A percentile compares a stretch with the other conserved stretches of the same genome.
Evolutionary conservation across 2,888 invertebrate genomes (phyloP).

Genomic region (Trichacis sp.): DNA sequence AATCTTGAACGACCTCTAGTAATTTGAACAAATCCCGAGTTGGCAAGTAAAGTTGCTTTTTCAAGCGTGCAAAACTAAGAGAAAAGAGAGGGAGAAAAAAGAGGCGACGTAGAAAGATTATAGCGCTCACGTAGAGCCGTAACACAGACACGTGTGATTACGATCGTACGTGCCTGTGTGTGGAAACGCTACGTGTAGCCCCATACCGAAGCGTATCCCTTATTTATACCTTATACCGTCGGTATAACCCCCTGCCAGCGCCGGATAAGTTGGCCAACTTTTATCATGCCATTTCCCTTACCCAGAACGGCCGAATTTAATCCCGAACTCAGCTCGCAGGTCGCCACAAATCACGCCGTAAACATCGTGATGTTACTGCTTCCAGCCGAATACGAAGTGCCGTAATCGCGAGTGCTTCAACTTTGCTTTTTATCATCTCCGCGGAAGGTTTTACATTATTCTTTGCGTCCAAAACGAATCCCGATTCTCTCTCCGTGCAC

Average conservation of each 20-base stretch:
- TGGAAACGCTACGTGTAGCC: neutral
- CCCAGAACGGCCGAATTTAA: conserved; percentile 65
- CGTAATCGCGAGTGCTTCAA: conserved; percentile 35
- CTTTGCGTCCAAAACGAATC: neutral
- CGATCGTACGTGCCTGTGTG: neutral
- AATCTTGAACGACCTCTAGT: no score
- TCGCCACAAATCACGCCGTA: conserved; percentile 66
- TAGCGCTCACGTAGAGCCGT: neutral
- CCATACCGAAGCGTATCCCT: conserved; percentile 14
- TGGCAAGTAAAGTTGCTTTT: no score
- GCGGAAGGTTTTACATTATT: neutral
- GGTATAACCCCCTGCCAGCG: conserved; percentile 29
- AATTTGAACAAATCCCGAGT: no score
- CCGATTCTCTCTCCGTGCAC: neutral
- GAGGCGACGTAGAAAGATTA: neutral
- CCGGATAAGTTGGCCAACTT: conserved; percentile 61
- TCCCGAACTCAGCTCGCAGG: conserved; percentile 60
- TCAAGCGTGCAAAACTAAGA: no score
- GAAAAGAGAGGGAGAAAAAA: no score
- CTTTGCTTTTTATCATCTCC: conserved; percentile 31
- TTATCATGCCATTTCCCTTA: conserved; percentile 64
- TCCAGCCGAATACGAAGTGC: conserved; percentile 39
- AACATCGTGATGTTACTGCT: conserved; percentile 59
- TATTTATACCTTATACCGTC: conserved; percentile 39
- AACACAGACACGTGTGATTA: conserved; percentile 7